Percentiles rank a stretch among this genome's conserved stretches.
phyloP scores from a whole-genome alignment of 2,888 invertebrate species.

The Dichetophora obliterata region DNA sequence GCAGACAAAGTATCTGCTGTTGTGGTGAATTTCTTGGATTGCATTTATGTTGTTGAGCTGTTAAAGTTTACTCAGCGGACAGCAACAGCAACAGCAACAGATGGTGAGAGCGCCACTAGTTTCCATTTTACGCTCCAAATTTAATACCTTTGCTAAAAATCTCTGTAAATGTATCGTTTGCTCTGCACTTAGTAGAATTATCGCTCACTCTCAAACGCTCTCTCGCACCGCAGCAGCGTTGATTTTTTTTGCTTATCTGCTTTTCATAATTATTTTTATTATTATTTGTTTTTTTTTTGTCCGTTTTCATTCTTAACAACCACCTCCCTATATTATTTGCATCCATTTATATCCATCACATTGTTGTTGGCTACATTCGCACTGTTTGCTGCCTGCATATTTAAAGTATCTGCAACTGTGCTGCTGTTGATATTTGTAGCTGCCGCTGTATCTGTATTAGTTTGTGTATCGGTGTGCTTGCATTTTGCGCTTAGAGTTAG shows the following conservation, averaged over 20 bases:
- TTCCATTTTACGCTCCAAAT: background rate
- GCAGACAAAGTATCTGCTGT: background rate
- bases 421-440: background rate
- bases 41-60: background rate
- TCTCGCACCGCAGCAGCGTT: background rate
- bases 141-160: too few relatives aligned
- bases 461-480: background rate
- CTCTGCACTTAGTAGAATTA: background rate
- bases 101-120: background rate
- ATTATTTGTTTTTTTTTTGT: background rate
- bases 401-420: constrained; percentile 5
- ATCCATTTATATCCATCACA: background rate
- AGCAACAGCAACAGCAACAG: background rate
- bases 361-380: too few relatives aligned
- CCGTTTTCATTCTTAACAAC: background rate
- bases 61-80: background rate
- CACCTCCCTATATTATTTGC: background rate
- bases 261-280: background rate
- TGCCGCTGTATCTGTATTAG: background rate
- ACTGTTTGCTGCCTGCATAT: too few relatives aligned
- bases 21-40: constrained; percentile 12
- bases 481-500: background rate
- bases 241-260: background rate
- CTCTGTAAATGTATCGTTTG: background rate
- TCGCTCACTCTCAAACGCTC: background rate